Evolutionary conservation across 2,113 vertebrate species (phyloP).

Genomic region (Charadrius vociferus): DNA sequence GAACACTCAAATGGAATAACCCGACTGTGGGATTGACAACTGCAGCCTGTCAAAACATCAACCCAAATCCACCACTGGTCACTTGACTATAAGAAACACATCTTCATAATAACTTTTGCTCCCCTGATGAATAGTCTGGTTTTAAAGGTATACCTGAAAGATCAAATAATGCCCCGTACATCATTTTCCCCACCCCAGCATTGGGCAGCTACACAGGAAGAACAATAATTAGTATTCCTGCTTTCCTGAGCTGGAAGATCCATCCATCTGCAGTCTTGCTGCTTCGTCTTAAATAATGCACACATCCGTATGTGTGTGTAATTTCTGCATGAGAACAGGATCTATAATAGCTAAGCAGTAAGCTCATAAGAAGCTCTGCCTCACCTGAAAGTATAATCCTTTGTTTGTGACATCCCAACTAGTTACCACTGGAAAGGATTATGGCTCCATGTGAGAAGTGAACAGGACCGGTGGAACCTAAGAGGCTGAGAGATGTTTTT

Average conservation of each 20-base stretch:
- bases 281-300: conserved; percentile 1
- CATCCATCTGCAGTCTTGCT: background rate
- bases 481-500: background rate
- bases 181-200: background rate
- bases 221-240: background rate
- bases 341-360: background rate
- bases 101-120: background rate
- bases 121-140: background rate
- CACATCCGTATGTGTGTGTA: rapidly evolving
- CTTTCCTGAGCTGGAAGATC: background rate
- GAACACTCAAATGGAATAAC: background rate
- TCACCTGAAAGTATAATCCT: conserved; percentile 39
- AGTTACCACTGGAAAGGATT: conserved; percentile 38
- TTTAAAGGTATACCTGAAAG: background rate
- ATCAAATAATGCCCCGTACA: background rate
- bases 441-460: background rate
- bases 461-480: background rate
- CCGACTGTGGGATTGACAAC: background rate
- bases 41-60: background rate
- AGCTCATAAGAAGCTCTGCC: conserved; percentile 28
- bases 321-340: background rate
- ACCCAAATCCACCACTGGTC: background rate
- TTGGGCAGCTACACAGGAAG: background rate
- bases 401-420: conserved; percentile 18
- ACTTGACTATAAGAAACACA: background rate